Evolutionary conservation across 2,888 invertebrate species (phyloP).

Genomic region (Eurytoma californica): DNA sequence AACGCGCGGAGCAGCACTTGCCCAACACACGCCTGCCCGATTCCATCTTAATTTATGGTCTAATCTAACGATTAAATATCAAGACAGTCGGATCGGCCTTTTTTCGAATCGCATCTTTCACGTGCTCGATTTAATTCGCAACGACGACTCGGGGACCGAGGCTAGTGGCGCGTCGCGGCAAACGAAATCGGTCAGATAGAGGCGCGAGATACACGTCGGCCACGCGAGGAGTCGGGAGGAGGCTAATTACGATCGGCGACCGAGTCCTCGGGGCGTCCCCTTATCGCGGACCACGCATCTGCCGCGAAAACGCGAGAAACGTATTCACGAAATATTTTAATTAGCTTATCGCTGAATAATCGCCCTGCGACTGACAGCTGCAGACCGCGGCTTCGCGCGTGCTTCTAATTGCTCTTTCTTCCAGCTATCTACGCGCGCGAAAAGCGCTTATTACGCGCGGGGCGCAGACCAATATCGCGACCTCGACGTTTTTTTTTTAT

Average conservation of each 20-base stretch:
- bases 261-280: conserved; percentile 4
- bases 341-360: conserved; percentile 72
- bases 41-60: too few species aligned
- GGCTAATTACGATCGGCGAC: conserved; percentile 58
- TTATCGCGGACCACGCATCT: conserved; percentile 69
- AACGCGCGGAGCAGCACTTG: background rate
- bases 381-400: conserved; percentile 64
- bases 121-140: too few species aligned
- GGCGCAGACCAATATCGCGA: background rate
- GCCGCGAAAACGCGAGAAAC: conserved; percentile 61
- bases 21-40: too few species aligned
- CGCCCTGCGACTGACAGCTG: conserved; percentile 70
- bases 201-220: conserved; percentile 42
- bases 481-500: conserved; percentile 1
- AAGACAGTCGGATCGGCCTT: too few species aligned
- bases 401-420: conserved; percentile 68
- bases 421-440: conserved; percentile 39
- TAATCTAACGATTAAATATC: too few species aligned
- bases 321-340: conserved; percentile 73
- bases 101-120: too few species aligned
- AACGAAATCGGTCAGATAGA: conserved; percentile 9
- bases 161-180: background rate
- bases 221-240: conserved; percentile 30
- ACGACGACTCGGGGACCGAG: too few species aligned
- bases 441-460: conserved; percentile 9